Percentiles rank a stretch among this genome's conserved stretches.
Conservation (phyloP, 2,888 invertebrate species). For the Embidobia sp. region DNA sequence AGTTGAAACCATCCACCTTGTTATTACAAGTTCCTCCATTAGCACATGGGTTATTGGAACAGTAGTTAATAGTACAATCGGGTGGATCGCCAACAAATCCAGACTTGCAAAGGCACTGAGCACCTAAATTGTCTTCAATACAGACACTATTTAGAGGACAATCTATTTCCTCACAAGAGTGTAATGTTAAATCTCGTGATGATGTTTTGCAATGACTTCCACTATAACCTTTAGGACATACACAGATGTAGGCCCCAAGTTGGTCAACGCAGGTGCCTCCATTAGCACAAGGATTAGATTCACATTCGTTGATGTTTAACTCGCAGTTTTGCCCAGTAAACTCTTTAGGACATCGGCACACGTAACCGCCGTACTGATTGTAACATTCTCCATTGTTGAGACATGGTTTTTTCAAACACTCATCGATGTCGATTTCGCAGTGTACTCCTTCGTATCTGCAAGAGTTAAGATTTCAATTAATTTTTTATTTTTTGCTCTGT, state of each 20-base stretch:
- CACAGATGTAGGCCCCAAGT: conserved; percentile 83
- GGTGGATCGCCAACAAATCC: conserved; percentile 82
- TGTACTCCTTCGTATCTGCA: conserved; percentile 87
- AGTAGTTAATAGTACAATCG: conserved; percentile 83
- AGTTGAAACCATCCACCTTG: conserved; percentile 84
- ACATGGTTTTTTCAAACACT: conserved; percentile 90
- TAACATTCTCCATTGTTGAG: conserved; percentile 89
- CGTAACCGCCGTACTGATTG: conserved; percentile 90
- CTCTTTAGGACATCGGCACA: conserved; percentile 90
- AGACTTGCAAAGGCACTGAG: conserved; percentile 86
- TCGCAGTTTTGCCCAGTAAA: conserved; percentile 92
- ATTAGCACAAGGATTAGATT: conserved; percentile 85
- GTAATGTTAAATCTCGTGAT: conserved; percentile 61
- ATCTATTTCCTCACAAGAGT: conserved; percentile 82
- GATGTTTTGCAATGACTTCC: conserved; percentile 83
- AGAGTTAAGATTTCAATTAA: background rate
- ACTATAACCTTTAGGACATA: conserved; percentile 83
- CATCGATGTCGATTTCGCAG: conserved; percentile 87
- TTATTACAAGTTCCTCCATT: conserved; percentile 89
- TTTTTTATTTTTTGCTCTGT: too few relatives aligned
- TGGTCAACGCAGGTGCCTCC: conserved; percentile 85
- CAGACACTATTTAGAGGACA: conserved; percentile 88
- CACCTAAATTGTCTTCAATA: conserved; percentile 82
- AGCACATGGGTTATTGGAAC: conserved; percentile 87
- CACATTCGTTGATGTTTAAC: conserved; percentile 84